Conservation (phyloP, 2,888 invertebrate species). For the Thera britannica region DNA sequence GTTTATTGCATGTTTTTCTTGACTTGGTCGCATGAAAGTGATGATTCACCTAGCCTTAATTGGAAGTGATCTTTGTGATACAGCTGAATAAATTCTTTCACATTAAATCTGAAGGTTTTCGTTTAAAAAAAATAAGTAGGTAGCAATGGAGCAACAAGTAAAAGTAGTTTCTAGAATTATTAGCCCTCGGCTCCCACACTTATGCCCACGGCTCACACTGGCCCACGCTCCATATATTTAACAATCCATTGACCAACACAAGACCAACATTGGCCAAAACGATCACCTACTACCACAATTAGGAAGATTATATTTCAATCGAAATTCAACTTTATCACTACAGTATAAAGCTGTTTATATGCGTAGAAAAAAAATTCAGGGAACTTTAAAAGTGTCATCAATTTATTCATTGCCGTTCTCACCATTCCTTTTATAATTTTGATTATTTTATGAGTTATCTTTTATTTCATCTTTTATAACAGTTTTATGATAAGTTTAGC, state of each 20-base stretch:
- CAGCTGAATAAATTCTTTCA: no score
- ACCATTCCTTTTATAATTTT: conserved; percentile 16
- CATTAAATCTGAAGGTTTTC: not conserved
- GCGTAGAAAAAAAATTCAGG: not conserved
- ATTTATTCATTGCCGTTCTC: conserved; percentile 20
- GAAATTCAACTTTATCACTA: conserved; percentile 14
- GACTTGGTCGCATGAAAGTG: no score
- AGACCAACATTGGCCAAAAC: conserved; percentile 60
- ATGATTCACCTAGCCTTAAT: no score
- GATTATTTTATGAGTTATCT: conserved; percentile 13
- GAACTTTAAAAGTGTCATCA: conserved; percentile 19
- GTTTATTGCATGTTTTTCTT: no score
- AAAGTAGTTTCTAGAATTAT: conserved; percentile 54
- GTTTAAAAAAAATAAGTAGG: conserved; percentile 8
- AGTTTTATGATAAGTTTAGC: conserved; percentile 31
- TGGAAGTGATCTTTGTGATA: no score
- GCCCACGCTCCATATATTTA: conserved; percentile 46
- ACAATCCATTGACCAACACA: conserved; percentile 68
- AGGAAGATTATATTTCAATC: conserved; percentile 29
- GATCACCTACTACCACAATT: conserved; percentile 59
- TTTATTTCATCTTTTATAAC: conserved; percentile 19
- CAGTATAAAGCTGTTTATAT: not conserved
- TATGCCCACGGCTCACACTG: conserved; percentile 62
- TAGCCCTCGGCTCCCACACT: conserved; percentile 54
- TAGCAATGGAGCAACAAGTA: conserved; percentile 56